These are phyloP conservation scores for Caracal caracal DNA, from an alignment of 2,113 vertebrate genomes.

Conservation along the genomic window DNA sequence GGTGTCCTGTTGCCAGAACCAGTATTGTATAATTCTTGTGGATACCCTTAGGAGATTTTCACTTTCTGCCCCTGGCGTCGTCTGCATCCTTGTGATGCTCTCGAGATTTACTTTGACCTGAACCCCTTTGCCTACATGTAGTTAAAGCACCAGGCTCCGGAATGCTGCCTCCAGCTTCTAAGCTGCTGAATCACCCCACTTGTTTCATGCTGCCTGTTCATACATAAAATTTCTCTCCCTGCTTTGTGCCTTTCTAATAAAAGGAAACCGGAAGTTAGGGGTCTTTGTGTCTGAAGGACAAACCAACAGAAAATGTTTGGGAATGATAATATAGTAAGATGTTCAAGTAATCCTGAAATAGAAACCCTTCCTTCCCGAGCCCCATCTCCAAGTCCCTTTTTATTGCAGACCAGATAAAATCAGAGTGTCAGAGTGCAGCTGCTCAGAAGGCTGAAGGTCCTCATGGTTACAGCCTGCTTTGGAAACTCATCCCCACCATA, in stretches of 20 bases:
- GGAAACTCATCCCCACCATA: constrained; percentile 24
- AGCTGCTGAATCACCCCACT: not conserved
- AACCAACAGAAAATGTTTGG: constrained; percentile 33
- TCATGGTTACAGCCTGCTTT: constrained; percentile 22
- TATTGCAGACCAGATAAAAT: constrained; percentile 29
- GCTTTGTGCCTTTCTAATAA: not conserved
- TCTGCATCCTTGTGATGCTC: not conserved
- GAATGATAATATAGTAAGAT: not conserved
- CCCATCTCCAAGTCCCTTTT: not conserved
- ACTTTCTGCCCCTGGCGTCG: not conserved
- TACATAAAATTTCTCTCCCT: not conserved
- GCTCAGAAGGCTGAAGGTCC: constrained; percentile 4
- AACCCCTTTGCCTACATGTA: not conserved
- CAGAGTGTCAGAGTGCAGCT: constrained; percentile 51
- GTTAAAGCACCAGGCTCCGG: not conserved
- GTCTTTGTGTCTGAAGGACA: constrained; percentile 45
- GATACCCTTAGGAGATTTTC: constrained; percentile 1
- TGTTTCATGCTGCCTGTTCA: not conserved
- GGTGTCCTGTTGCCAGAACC: constrained; percentile 32
- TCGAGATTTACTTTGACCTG: constrained; percentile 23
- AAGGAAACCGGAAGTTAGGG: constrained; percentile 16
- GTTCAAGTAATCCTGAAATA: constrained; percentile 21
- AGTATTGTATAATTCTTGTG: not conserved
- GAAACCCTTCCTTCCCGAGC: not conserved
- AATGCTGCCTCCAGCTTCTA: not conserved